phyloP scores from a whole-genome alignment of 2,888 invertebrate genomes.

The Gandaritis pyraliata region DNA sequence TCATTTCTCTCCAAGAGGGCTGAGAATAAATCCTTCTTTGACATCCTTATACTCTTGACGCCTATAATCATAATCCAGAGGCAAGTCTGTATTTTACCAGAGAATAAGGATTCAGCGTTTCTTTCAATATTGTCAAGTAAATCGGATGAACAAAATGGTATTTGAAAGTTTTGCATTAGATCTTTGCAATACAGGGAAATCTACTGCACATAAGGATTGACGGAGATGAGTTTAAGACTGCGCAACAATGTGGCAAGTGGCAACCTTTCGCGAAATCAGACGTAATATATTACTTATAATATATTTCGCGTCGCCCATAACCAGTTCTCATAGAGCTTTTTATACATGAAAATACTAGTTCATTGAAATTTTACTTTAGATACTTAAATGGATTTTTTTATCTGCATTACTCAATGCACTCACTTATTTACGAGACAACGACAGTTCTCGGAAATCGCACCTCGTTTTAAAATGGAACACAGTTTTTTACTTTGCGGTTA shows the following conservation, averaged over 20 bases:
- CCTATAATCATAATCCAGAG: slow-evolving; percentile 51
- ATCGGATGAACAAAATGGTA: slow-evolving; percentile 32
- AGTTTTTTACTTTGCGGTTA: slow-evolving; percentile 10
- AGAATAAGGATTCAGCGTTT: slow-evolving; percentile 42
- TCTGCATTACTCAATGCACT: slow-evolving; percentile 1
- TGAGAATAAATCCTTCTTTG: slow-evolving; percentile 63
- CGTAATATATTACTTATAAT: too few relatives aligned
- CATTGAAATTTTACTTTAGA: too few relatives aligned
- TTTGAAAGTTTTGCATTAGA: slow-evolving; percentile 9
- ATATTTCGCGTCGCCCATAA: too few relatives aligned
- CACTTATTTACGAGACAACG: slow-evolving; percentile 17
- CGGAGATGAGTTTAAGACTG: too few relatives aligned
- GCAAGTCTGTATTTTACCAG: slow-evolving; percentile 52
- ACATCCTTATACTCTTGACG: slow-evolving; percentile 60
- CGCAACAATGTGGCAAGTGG: too few relatives aligned
- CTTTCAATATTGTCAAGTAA: slow-evolving; percentile 42
- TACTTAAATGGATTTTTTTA: neutral
- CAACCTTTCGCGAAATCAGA: too few relatives aligned
- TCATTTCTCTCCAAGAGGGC: slow-evolving; percentile 66
- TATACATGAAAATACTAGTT: too few relatives aligned
- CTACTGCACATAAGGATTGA: too few relatives aligned
- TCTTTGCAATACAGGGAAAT: too few relatives aligned
- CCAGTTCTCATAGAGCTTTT: too few relatives aligned
- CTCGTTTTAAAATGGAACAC: slow-evolving; percentile 23
- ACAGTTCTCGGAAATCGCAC: slow-evolving; percentile 14